These are phyloP conservation scores for Platanista minor DNA, from an alignment of 2,113 vertebrate genomes.

Conservation along the genomic window DNA sequence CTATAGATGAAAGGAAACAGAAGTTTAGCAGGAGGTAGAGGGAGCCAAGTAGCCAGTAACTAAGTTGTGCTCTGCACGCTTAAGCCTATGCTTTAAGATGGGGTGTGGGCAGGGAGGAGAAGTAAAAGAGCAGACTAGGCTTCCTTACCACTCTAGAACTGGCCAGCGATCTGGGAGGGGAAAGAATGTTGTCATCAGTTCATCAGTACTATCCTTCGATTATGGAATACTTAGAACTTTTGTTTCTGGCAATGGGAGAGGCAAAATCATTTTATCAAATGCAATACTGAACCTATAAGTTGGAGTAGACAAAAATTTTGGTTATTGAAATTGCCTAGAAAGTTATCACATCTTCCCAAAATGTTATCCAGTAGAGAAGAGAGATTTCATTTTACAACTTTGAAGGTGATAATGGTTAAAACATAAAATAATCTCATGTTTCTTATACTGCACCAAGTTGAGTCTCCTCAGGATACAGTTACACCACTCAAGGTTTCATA, in stretches of 20 bases:
- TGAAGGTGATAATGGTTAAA: background rate
- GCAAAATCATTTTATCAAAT: background rate
- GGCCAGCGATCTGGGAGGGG: background rate
- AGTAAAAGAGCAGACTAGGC: rapidly evolving
- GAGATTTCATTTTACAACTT: background rate
- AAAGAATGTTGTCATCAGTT: background rate
- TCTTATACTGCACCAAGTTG: background rate
- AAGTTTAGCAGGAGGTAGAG: background rate
- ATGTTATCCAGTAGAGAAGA: background rate
- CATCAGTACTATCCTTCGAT: background rate
- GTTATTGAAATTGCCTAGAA: background rate
- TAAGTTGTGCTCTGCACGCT: background rate
- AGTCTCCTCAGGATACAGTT: background rate
- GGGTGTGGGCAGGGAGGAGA: background rate
- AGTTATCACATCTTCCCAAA: background rate
- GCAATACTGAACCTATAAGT: background rate
- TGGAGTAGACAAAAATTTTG: background rate
- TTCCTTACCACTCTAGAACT: background rate
- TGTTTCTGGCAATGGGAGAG: background rate
- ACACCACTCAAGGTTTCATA: background rate
- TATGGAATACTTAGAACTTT: background rate
- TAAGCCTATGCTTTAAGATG: background rate
- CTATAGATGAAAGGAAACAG: background rate
- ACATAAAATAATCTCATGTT: background rate
- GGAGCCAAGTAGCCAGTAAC: background rate